phyloP scores from a whole-genome alignment of 2,888 invertebrate genomes.

The Ophion ventricosus region DNA sequence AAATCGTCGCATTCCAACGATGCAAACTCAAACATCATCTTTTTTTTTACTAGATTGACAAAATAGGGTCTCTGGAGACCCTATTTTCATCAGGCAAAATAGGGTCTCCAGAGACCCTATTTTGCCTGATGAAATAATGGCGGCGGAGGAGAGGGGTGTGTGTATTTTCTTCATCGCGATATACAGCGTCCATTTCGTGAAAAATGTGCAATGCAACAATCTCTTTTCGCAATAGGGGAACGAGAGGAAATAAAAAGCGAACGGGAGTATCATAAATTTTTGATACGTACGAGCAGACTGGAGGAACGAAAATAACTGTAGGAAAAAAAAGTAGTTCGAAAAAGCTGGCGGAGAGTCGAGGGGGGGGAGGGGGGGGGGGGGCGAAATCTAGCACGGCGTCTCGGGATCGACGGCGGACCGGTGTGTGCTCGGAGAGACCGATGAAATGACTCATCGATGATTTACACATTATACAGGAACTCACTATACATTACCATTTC shows the following conservation, averaged over 20 bases:
- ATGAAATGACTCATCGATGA: slow-evolving; percentile 60
- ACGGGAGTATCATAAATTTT: neutral
- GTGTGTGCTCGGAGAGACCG: slow-evolving; percentile 30
- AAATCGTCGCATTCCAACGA: no score
- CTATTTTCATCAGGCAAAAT: no score
- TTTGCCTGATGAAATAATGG: no score
- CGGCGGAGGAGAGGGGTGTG: neutral
- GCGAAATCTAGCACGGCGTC: neutral
- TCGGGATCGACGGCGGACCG: slow-evolving; percentile 11
- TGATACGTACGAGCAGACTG: neutral
- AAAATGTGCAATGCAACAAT: neutral
- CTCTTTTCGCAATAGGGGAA: neutral
- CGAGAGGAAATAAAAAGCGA: slow-evolving; percentile 1
- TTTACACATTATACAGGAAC: slow-evolving; percentile 50
- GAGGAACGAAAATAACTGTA: neutral
- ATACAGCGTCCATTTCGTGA: neutral
- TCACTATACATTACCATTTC: slow-evolving; percentile 51
- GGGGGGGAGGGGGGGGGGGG: neutral
- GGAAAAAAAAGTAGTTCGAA: neutral
- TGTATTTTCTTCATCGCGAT: neutral
- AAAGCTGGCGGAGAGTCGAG: neutral
- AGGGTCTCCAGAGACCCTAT: no score
- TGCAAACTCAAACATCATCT: no score
- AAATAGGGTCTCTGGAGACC: no score
- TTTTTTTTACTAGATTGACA: no score